A percentile compares a stretch with the other conserved stretches of the same genome.
Evolutionary conservation across 2,888 invertebrate species (phyloP).

Genomic region (Gastracanthus pulcherrimus): DNA sequence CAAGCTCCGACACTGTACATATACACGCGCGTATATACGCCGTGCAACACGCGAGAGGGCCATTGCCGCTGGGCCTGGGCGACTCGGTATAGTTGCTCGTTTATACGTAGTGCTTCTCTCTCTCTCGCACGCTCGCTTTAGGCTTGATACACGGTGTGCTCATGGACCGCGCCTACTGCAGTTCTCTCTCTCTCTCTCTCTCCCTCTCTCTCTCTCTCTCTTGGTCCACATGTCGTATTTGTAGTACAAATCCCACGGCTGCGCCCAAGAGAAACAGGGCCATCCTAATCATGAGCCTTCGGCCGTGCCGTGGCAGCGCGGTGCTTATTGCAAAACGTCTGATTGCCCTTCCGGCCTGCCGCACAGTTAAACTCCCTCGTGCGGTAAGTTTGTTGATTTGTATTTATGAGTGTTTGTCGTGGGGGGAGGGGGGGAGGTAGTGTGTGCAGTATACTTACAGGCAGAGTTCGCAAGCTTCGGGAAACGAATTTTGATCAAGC

Average conservation of each 20-base stretch:
- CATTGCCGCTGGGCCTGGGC: no score
- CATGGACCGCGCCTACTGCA: no score
- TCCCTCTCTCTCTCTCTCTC: background rate
- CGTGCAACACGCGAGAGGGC: no score
- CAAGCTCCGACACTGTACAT: no score
- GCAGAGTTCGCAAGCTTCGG: background rate
- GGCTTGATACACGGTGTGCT: slow-evolving; percentile 13
- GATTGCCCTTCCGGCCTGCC: slow-evolving; percentile 55
- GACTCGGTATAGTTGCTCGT: no score
- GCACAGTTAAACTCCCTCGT: background rate
- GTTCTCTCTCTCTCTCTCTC: no score
- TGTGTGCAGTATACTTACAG: background rate
- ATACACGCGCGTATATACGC: no score
- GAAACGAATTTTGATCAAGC: no score
- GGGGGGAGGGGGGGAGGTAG: no score
- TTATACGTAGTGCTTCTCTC: background rate
- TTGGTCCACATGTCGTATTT: slow-evolving; percentile 68
- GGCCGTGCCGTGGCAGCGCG: no score
- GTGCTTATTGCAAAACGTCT: slow-evolving; percentile 59
- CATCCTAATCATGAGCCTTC: slow-evolving; percentile 61
- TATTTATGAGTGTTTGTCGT: background rate
- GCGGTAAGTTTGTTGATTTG: background rate
- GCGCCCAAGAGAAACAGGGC: background rate
- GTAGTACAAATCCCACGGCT: slow-evolving; percentile 64
- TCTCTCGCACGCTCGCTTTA: no score